Evolutionary conservation across 2,113 vertebrate species (phyloP), one percentile per base, ranked within the genome.

Genomic region (Cynoglossus semilaevis): DNA sequence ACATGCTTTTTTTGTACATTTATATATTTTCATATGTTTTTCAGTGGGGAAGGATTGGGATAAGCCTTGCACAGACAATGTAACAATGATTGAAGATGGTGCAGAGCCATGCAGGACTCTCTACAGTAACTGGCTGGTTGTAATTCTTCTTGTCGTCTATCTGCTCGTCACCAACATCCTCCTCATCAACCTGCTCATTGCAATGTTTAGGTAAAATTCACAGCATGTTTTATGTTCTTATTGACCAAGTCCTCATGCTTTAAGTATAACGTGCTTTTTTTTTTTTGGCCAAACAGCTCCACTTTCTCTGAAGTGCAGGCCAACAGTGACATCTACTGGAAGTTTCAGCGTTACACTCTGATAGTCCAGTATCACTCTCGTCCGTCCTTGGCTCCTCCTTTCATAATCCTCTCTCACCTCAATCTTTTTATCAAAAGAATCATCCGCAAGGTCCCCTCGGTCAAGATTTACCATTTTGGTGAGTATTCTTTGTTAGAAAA

Each of bases 131-230:
- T 95, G 94, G 94, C 91, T 96, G 46, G 94, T 96, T 38, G 91
- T 96, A 1, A 67, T 95, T 16, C 89, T 96, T 19, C 91, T 96
- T 1, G 63, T 95, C 4, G 1, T 95, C 62, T 96, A 93, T 72
- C 88, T 96, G 45, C 86, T 96, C 5, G 94, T 94, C 57, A 93
- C 94, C 84, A 96, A 96, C 81, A 94, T 96, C 61, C 85, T 96
- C 18, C 91, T 96, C 54, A 88, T 96, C 78, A 96, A 96, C 63
- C 84, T 96, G 34, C 93, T 96, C 58, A 95, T 95, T 0, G 95
- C 94, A 58, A 96, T 96, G 93, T 96, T 96, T 77, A 96, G 95
- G 94, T 96, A 81, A 48, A 81, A 40, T 6, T 54, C 19, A 17
- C 0, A 48, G 40, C n/a, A 13, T 34, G 9, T 9, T 53, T 22